phyloP scores from a whole-genome alignment of 2,888 invertebrate species.

The Hydriomena furcata region DNA sequence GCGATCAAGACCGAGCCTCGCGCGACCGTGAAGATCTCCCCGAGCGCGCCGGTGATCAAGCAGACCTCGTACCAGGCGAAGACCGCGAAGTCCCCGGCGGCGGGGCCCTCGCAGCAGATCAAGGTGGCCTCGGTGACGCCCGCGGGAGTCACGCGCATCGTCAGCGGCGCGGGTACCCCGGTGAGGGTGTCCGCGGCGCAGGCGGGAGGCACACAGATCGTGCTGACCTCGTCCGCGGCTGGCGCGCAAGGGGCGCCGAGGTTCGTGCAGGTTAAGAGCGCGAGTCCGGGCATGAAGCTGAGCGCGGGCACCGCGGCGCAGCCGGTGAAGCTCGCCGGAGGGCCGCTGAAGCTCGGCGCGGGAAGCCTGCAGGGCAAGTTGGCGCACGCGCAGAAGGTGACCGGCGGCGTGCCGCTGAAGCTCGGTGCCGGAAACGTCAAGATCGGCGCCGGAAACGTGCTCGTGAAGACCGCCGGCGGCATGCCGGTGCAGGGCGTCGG shows the following conservation, averaged over 20 bases:
- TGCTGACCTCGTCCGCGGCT: conserved; percentile 59
- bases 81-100: conserved; percentile 60
- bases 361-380: conserved; percentile 71
- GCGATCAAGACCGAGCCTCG: conserved; percentile 63
- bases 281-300: conserved; percentile 69
- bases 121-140: conserved; percentile 74
- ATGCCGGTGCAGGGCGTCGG: conserved; percentile 63
- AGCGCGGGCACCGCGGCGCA: conserved; percentile 55
- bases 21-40: conserved; percentile 66
- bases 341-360: conserved; percentile 69
- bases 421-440: conserved; percentile 75
- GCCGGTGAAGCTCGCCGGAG: conserved; percentile 68
- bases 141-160: conserved; percentile 72
- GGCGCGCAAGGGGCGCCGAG: conserved; percentile 60
- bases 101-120: conserved; percentile 69
- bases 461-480: conserved; percentile 73
- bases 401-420: conserved; percentile 64
- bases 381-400: conserved; percentile 62
- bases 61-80: conserved; percentile 64
- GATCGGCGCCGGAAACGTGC: conserved; percentile 73
- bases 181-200: conserved; percentile 71
- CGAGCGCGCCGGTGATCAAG: conserved; percentile 66
- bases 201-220: conserved; percentile 63
- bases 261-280: conserved; percentile 73
- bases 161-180: conserved; percentile 67